Evolutionary conservation across 1,140 invertebrate species (phyloP).

Genomic region (Ceratina calcarata): DNA sequence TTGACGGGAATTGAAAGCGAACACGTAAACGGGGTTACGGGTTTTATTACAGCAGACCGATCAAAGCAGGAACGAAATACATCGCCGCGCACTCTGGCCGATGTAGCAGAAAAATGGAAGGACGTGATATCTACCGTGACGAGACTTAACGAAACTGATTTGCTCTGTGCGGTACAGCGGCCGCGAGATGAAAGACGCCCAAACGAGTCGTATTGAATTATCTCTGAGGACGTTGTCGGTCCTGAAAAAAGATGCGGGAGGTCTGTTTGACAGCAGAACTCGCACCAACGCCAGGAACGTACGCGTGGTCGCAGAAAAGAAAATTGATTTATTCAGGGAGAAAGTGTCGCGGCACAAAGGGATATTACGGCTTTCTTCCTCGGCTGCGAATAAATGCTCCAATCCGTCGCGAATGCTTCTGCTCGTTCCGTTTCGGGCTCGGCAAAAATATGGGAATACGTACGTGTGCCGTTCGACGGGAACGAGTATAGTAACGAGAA

Average conservation of each 20-base stretch:
- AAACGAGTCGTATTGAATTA: not conserved
- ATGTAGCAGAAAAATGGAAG: slow-evolving; percentile 10
- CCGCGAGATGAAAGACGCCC: not conserved
- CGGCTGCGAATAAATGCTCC: slow-evolving; percentile 43
- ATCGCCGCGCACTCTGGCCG: not conserved
- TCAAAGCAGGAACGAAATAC: slow-evolving; percentile 32
- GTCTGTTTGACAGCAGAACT: no score
- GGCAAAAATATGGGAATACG: slow-evolving; percentile 61
- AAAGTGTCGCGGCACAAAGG: slow-evolving; percentile 29
- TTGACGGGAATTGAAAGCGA: slow-evolving; percentile 21
- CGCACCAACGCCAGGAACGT: no score
- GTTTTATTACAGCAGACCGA: slow-evolving; percentile 22
- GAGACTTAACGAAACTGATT: slow-evolving; percentile 30
- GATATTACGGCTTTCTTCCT: slow-evolving; percentile 1
- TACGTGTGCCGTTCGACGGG: slow-evolving; percentile 40
- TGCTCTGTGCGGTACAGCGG: no score
- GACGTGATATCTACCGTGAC: not conserved
- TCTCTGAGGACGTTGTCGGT: not conserved
- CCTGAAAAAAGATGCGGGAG: not conserved
- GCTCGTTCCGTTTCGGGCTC: slow-evolving; percentile 16
- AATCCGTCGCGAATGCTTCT: slow-evolving; percentile 47
- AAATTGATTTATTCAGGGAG: slow-evolving; percentile 33
- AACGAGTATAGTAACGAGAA: not conserved
- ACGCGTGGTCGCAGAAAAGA: not conserved
- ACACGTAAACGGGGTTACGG: slow-evolving; percentile 14